Evolutionary conservation across 1,140 invertebrate species (phyloP).

Genomic region (Zaprionus camerounensis): DNA sequence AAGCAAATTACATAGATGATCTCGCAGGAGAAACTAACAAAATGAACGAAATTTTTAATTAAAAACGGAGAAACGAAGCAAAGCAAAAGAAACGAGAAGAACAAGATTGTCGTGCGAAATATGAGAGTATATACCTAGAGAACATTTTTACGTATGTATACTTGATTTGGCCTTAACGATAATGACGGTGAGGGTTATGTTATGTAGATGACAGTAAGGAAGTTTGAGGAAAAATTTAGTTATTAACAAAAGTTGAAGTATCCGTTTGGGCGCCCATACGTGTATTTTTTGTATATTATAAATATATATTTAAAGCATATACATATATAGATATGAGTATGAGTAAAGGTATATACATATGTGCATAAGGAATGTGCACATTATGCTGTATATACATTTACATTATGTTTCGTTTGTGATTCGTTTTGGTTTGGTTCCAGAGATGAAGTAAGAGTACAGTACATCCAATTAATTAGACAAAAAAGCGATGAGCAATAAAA

Average conservation of each 20-base stretch:
- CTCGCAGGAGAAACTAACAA: slow-evolving; percentile 28
- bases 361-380: not conserved
- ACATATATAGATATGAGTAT: slow-evolving; percentile 31
- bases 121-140: not conserved
- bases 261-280: slow-evolving; percentile 49
- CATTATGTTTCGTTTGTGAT: slow-evolving; percentile 32
- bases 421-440: slow-evolving; percentile 45
- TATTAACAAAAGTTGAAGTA: slow-evolving; percentile 59
- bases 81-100: slow-evolving; percentile 14
- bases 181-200: not conserved
- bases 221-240: slow-evolving; percentile 40
- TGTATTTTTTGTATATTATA: slow-evolving; percentile 49
- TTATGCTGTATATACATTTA: slow-evolving; percentile 26
- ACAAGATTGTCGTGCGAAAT: not conserved
- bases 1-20: slow-evolving; percentile 44
- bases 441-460: slow-evolving; percentile 37
- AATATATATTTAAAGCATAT: slow-evolving; percentile 38
- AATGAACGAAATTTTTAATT: slow-evolving; percentile 24
- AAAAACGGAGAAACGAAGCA: not conserved
- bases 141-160: slow-evolving; percentile 69
- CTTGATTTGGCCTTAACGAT: slow-evolving; percentile 71
- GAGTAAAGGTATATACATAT: slow-evolving; percentile 16
- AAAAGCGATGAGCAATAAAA: slow-evolving; percentile 29
- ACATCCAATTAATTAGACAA: slow-evolving; percentile 49
- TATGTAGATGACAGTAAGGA: not conserved